Evolutionary conservation across 2,113 vertebrate genomes (phyloP).

Genomic region (Lagopus muta): DNA sequence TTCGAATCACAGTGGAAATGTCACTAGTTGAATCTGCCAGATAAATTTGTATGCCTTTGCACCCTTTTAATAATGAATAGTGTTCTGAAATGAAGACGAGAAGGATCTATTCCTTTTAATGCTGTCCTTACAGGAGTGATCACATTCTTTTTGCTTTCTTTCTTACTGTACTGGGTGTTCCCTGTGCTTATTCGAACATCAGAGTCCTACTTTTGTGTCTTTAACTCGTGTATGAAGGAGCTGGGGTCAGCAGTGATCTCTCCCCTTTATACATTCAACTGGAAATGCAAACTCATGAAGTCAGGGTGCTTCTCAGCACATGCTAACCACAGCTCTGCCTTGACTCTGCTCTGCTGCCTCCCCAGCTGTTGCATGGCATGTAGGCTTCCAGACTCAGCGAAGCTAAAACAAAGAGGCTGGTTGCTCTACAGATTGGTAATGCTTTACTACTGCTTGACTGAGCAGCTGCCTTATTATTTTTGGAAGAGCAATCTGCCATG

Average conservation of each 20-base stretch:
- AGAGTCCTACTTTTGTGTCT: background rate
- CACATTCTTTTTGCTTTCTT: background rate
- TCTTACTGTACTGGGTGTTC: background rate
- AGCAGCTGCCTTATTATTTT: background rate
- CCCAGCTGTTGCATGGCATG: background rate
- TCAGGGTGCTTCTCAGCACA: background rate
- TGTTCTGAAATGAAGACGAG: background rate
- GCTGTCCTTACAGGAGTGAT: background rate
- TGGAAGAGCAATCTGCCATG: background rate
- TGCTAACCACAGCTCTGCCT: background rate
- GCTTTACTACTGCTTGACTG: background rate
- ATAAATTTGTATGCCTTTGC: background rate
- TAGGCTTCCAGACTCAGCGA: background rate
- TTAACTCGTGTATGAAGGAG: background rate
- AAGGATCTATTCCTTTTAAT: background rate
- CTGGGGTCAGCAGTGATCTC: background rate
- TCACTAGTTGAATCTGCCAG: background rate
- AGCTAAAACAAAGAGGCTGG: background rate
- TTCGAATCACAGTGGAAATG: background rate
- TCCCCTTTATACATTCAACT: background rate
- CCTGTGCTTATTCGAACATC: background rate
- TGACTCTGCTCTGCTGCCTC: background rate
- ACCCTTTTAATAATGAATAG: background rate
- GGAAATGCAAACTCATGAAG: rapidly evolving
- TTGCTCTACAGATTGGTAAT: background rate